phyloP scores from a whole-genome alignment of 2,113 vertebrate species.

The Eublepharis macularius region DNA sequence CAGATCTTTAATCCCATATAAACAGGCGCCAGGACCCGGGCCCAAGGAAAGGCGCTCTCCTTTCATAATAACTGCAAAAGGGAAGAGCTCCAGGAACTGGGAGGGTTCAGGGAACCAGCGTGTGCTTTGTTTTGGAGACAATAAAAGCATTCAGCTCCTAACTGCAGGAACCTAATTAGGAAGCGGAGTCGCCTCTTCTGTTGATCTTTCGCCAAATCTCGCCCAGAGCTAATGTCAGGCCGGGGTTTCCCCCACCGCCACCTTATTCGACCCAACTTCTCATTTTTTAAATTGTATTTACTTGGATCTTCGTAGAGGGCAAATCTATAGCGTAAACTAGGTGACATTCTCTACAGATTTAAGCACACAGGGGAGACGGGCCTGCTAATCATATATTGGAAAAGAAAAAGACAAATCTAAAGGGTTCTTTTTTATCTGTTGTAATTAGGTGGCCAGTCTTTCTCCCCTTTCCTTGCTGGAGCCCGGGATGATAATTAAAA shows the following conservation, averaged over 20 bases:
- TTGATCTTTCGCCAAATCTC: conserved; percentile 66
- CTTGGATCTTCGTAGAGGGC: conserved; percentile 29
- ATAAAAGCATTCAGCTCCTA: conserved; percentile 63
- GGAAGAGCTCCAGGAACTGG: conserved; percentile 29
- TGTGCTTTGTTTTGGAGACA: conserved; percentile 75
- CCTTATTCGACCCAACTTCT: not conserved
- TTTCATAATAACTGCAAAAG: conserved; percentile 14
- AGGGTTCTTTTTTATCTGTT: conserved; percentile 71
- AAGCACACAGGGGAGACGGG: conserved; percentile 46
- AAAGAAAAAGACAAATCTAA: conserved; percentile 42
- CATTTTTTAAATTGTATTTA: conserved; percentile 2
- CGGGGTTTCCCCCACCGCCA: not conserved
- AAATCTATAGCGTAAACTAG: not conserved
- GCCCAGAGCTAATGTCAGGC: conserved; percentile 42
- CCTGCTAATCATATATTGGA: conserved; percentile 52
- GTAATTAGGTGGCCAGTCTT: conserved; percentile 82
- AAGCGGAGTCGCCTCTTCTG: conserved; percentile 46
- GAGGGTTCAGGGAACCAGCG: conserved; percentile 35
- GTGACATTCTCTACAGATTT: not conserved
- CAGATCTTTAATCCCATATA: conserved; percentile 29
- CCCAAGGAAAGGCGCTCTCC: conserved; percentile 44
- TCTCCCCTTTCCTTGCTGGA: conserved; percentile 83
- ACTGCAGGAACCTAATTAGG: conserved; percentile 59
- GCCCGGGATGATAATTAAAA: conserved; percentile 97
- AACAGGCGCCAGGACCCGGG: conserved; percentile 20